phyloP scores from a whole-genome alignment of 2,113 vertebrate genomes.

The Meles meles region DNA sequence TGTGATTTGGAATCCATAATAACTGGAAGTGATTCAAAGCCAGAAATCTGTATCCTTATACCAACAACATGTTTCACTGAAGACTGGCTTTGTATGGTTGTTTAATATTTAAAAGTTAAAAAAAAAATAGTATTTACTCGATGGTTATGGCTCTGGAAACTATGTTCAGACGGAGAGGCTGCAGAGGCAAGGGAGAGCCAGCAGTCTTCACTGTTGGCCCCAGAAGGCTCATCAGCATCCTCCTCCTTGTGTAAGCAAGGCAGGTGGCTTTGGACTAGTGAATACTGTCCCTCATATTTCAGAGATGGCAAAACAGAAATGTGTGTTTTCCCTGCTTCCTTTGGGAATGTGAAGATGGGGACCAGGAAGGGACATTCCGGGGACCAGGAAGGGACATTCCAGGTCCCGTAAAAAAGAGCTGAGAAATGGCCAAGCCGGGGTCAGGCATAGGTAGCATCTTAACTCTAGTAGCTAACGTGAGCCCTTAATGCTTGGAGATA shows the following conservation, averaged over 20 bases:
- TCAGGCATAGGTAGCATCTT: background rate
- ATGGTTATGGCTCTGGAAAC: constrained; percentile 41
- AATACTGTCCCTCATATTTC: background rate
- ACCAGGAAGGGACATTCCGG: background rate
- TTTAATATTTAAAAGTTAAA: constrained; percentile 74
- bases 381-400: background rate
- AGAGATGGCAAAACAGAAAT: background rate
- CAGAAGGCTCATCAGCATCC: background rate
- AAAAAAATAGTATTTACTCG: constrained; percentile 46
- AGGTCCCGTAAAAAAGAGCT: background rate
- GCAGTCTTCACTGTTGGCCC: too few relatives aligned
- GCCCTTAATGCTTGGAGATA: background rate
- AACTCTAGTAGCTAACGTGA: background rate
- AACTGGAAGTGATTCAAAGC: constrained; percentile 75
- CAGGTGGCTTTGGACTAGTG: background rate
- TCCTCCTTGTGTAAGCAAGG: background rate
- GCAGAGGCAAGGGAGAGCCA: background rate
- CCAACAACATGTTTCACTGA: constrained; percentile 72
- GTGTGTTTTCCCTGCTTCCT: background rate
- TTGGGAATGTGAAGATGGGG: background rate
- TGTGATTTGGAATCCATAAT: constrained; percentile 76
- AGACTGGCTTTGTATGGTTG: constrained; percentile 72
- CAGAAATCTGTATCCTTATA: constrained; percentile 77
- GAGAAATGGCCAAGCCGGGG: background rate
- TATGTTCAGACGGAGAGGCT: background rate